Base-by-base conservation (phyloP, 1,140 invertebrate species). In the Carcinoscorpius rotundicauda region DNA sequence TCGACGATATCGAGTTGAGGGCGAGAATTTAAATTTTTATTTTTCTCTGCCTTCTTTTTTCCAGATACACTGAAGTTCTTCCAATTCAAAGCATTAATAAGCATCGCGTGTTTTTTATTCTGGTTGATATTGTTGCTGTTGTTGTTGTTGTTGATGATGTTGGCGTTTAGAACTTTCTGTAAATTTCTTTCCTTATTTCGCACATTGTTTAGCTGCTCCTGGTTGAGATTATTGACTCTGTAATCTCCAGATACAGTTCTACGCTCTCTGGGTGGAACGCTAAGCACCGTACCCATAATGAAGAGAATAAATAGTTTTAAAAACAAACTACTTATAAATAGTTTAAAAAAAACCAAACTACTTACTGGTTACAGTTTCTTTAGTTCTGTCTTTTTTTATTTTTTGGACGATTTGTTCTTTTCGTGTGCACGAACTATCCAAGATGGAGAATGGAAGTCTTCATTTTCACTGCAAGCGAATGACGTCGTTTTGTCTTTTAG, bases 41-140 rank as follows among this genome's bases (percentile, higher is more conserved):
- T 72, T 68, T 90, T 84, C 75, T 91, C 88, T 78, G 93, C 93
- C 11, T 78, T 75, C 75, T 92, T 93, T 71, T 90, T 91, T 73
- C 88, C 90, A 6, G 89, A 85, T 8, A 89, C 89, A 55, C 88
- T 92, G 76, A 97, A 91, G 76, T 91, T 85, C 77, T 96, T 97
- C 92, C 93, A 97, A 67, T 93, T 95, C 4, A 97, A 80, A 3
- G 91, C 91, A 76, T 95, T 96, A 64, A 98, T 93, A 78, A 98
- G 96, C 57, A 95, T 78, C 61, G 93, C 93, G 75, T 97, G 93
- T 74, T 96, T 95, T 78, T 95, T 96, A 69, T 95, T 83, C 72
- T 88, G 92, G 58, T 70, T 82, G 51, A 81, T 76, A 29, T 29
- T 29, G 29, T 29, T 29, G 2, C 29, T 29, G 29, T 29, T 29